Percentiles rank a stretch among this genome's conserved stretches.
Evolutionary conservation across 2,888 invertebrate genomes (phyloP).

Genomic region (Acrobasis repandana): DNA sequence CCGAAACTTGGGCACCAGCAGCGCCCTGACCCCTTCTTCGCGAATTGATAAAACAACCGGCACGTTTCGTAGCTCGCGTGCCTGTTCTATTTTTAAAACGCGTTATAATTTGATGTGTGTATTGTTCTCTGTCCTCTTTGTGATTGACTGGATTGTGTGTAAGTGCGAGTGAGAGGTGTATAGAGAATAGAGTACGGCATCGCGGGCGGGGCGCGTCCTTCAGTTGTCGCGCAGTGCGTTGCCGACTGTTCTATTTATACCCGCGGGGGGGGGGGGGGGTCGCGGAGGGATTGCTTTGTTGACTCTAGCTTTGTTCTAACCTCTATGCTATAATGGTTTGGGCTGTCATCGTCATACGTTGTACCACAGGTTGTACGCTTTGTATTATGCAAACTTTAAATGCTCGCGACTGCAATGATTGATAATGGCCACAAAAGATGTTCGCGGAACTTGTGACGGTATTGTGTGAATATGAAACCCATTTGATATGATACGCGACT

Average conservation of each 20-base stretch:
- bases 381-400: neutral
- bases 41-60: conserved; percentile 49
- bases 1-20: conserved; percentile 4
- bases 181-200: conserved; percentile 26
- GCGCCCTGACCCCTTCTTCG: conserved; percentile 32
- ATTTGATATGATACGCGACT: neutral
- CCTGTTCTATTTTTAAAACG: conserved; percentile 66
- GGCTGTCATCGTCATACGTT: conserved; percentile 2
- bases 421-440: neutral
- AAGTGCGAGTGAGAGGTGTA: conserved; percentile 44
- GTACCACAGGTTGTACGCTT: neutral
- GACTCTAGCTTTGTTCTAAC: conserved; percentile 47
- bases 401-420: neutral
- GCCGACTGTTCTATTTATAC: conserved; percentile 56
- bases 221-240: conserved; percentile 64
- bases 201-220: conserved; percentile 64
- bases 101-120: conserved; percentile 54
- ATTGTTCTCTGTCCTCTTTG: conserved; percentile 47
- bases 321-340: conserved; percentile 13
- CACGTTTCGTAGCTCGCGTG: conserved; percentile 66
- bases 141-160: conserved; percentile 22
- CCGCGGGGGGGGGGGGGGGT: conserved; percentile 35
- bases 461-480: neutral
- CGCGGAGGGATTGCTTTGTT: conserved; percentile 42
- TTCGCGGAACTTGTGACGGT: neutral